Evolutionary conservation across 2,888 invertebrate genomes (phyloP), one percentile per base, ranked within the genome.

Genomic region (Megaustenia siamemsis): DNA sequence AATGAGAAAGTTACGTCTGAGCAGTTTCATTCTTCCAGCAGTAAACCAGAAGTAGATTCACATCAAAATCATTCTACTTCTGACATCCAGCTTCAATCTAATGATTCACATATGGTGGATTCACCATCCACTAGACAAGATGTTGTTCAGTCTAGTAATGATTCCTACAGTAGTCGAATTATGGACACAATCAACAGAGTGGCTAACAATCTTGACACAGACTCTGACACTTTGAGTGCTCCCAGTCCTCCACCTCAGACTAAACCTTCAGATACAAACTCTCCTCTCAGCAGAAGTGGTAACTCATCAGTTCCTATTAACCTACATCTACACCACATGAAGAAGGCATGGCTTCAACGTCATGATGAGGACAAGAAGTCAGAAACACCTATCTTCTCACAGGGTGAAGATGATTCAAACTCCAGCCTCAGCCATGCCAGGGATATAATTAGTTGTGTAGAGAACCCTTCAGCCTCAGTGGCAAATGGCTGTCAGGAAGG

Each of bases 271-370:
- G 90, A 89, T 60, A 87, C 85, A 45, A 82, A 83, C 80, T 84
- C 84, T 35, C 87, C 87, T 21, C 81, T 77, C 10, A 81, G 80
- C 53, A 75, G 45, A 38, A 85, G 76, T 69, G 40, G 66, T 12
- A 76, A 77, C 49, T 69, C 28, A n/a, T 81, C 81, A 32, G 69
- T 76, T n/a, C 76, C 85, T 35, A 81, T 68, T 43, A 81, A 85
- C 45, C 83, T 73, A 49, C 85, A 85, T 40, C 83, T 73, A 49
- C 83, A 77, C 71, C 87, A 68, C 91, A 97, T 97, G 89, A 98
- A 98, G 94, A 97, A 97, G 92, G 97, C 97, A 4, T 97, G 97
- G 97, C 95, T 98, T 28, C 97, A 97, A 93, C 95, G 97, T 92
- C 97, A 97, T 94, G 94, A 93, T 86, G 93, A 94, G 88, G 93